Base-by-base conservation (phyloP, 1,140 invertebrate species). In the Drosophila nannoptera region DNA sequence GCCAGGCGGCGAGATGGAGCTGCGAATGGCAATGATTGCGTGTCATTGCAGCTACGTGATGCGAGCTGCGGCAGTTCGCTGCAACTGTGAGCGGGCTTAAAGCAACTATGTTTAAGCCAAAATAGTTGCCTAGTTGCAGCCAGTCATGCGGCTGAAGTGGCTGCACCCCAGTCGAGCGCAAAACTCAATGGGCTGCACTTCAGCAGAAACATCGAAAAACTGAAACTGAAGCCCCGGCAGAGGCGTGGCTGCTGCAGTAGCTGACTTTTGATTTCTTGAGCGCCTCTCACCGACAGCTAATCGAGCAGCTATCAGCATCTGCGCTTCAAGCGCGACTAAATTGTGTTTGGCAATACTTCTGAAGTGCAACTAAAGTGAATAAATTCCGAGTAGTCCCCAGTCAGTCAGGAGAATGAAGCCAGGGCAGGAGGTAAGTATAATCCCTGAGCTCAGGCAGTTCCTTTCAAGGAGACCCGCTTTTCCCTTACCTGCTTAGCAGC, bases 11-110 rank as follows among this genome's bases (percentile, higher is more conserved):
- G 52, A 32, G 33, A 22, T 7, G n/a, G 16, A 48, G 46, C 14
- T 38, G 12, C 5, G 73, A 77, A 78, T 84, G 68, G 62, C 78
- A 80, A 84, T 83, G 69, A 76, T 80, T 84, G 73, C 60, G 61
- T 74, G 80, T 80, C 80, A 80, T 74, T 84, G 80, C 80, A 84
- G 69, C 52, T 84, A 83, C 80, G 80, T 84, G 80, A 73, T 80
- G 46, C 43, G 43, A 74, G 71, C 61, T 75, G 42, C 40, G 43
- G 35, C 31, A 22, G 22, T 22, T 22, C 1, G 1, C 22, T 22
- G 7, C 52, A 29, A 4, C 8, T 40, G 14, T 52, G 7, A 6
- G 29, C 4, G 4, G 12, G 5, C 9, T 54, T 54, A 60, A 66
- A 53, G 48, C 46, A 11, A 14, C 40, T 46, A 6, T 14, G 36